phyloP scores from a whole-genome alignment of 2,888 invertebrate species.

The Dromius quadrimaculatus region DNA sequence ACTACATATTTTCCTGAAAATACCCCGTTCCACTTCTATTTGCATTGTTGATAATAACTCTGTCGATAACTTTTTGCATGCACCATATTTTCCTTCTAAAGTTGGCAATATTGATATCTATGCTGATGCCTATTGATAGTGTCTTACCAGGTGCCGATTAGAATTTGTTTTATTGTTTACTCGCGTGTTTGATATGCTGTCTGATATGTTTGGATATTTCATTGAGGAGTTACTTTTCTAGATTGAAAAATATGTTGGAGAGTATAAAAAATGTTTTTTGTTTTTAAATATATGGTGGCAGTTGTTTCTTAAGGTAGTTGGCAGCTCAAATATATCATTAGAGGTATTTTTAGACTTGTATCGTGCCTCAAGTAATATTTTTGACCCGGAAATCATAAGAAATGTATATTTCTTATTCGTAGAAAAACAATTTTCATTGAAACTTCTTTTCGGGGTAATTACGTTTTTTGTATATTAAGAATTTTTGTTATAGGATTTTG shows the following conservation, averaged over 20 bases:
- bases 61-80: conserved; percentile 49
- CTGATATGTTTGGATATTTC: conserved; percentile 16
- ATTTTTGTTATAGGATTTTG: too few species aligned
- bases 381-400: too few species aligned
- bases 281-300: conserved; percentile 22
- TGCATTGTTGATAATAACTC: conserved; percentile 45
- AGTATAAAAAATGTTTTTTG: conserved; percentile 22
- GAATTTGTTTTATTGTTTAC: conserved; percentile 42
- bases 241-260: conserved; percentile 38
- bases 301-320: conserved; percentile 5
- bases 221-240: conserved; percentile 21
- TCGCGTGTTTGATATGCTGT: conserved; percentile 28
- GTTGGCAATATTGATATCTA: background rate
- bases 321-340: conserved; percentile 21
- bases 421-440: too few species aligned
- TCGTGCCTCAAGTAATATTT: too few species aligned
- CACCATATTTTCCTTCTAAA: conserved; percentile 7
- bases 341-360: conserved; percentile 2
- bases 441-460: too few species aligned
- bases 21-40: conserved; percentile 1
- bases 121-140: conserved; percentile 9
- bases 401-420: too few species aligned
- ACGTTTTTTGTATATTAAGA: too few species aligned
- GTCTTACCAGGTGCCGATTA: conserved; percentile 17
- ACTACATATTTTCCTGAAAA: conserved; percentile 10